Percentiles rank a stretch among this genome's conserved stretches.
phyloP scores from a whole-genome alignment of 1,140 invertebrate genomes.

The Drosophila neocordata region DNA sequence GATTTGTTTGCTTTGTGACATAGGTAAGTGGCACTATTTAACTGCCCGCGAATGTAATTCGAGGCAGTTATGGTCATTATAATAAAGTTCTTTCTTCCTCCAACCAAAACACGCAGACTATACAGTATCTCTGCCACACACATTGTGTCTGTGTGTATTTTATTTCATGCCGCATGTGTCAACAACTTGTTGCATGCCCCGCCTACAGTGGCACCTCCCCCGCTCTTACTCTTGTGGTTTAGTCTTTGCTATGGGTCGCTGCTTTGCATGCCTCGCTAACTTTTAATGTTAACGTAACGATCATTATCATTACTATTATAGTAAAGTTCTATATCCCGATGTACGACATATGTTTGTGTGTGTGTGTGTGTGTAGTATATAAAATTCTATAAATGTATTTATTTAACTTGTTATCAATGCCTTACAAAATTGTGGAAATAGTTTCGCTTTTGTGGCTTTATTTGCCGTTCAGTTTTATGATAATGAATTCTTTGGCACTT shows the following conservation, averaged over 20 bases:
- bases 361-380: neutral
- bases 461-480: constrained; percentile 27
- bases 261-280: constrained; percentile 44
- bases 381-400: constrained; percentile 12
- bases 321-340: constrained; percentile 4
- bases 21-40: constrained; percentile 1
- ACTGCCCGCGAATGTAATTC: constrained; percentile 6
- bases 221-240: neutral
- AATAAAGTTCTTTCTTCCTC: constrained; percentile 12
- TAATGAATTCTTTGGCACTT: constrained; percentile 29
- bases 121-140: neutral
- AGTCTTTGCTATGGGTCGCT: constrained; percentile 37
- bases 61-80: constrained; percentile 14
- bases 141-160: constrained; percentile 19
- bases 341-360: too few species aligned
- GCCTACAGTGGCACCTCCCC: constrained; percentile 19
- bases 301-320: constrained; percentile 15
- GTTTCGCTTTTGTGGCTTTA: constrained; percentile 49
- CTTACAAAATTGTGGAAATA: constrained; percentile 44
- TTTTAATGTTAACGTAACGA: constrained; percentile 33
- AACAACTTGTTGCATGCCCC: constrained; percentile 60
- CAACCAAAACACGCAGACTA: neutral
- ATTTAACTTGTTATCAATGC: constrained; percentile 50
- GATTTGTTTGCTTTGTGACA: too few species aligned
- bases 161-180: constrained; percentile 43